phyloP scores from a whole-genome alignment of 2,113 vertebrate genomes.

The Rhynchomys soricoides region DNA sequence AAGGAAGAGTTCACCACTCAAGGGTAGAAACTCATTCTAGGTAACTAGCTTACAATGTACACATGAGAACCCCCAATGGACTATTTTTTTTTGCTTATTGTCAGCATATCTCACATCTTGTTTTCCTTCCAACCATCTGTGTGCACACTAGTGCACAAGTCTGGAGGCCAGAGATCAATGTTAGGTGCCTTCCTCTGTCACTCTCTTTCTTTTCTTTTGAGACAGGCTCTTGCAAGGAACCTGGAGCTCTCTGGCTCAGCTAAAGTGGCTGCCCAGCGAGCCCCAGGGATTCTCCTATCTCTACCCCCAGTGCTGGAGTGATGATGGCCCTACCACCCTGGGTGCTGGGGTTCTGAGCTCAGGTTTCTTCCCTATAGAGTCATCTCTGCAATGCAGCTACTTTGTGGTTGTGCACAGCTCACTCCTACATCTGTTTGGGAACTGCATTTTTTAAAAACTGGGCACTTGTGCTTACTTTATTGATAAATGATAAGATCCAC shows the following conservation, averaged over 20 bases:
- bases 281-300: background rate
- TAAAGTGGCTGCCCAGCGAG: background rate
- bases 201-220: background rate
- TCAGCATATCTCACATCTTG: background rate
- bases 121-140: background rate
- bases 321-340: background rate
- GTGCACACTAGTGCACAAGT: background rate
- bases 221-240: background rate
- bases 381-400: background rate
- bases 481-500: no score
- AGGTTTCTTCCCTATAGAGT: no score
- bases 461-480: no score
- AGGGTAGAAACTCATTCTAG: background rate
- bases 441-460: constrained; percentile 12
- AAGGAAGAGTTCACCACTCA: background rate
- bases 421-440: constrained; percentile 3
- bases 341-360: background rate
- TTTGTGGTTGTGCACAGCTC: background rate
- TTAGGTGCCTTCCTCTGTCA: background rate
- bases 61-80: background rate
- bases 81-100: background rate
- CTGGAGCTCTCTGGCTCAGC: background rate
- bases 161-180: background rate
- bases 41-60: background rate
- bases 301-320: no score